phyloP scores from a whole-genome alignment of 2,797 vertebrate genomes.

The Naso thynnoides region DNA sequence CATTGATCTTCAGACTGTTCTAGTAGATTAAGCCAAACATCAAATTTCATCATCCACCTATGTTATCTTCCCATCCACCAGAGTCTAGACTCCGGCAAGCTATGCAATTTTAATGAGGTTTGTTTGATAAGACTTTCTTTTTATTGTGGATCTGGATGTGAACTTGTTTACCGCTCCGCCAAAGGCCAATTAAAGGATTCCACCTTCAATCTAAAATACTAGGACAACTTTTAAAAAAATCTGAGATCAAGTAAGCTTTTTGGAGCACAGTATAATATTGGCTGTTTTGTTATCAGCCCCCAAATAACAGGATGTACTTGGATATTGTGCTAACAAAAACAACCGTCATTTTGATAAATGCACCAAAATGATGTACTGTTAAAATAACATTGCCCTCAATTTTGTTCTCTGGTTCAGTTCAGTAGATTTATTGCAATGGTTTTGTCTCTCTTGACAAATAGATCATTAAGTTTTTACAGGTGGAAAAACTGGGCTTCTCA shows the following conservation, averaged over 20 bases:
- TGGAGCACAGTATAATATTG: neutral
- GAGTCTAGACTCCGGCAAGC: neutral
- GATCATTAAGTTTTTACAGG: neutral
- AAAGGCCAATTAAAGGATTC: slow-evolving; percentile 1
- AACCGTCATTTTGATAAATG: slow-evolving; percentile 2
- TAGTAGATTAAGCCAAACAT: neutral
- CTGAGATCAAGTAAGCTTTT: neutral
- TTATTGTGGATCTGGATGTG: neutral
- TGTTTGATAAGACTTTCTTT: neutral
- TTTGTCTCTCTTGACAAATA: slow-evolving; percentile 5
- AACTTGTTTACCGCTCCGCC: slow-evolving; percentile 2
- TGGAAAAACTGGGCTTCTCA: slow-evolving; percentile 1
- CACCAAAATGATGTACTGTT: slow-evolving; percentile 17
- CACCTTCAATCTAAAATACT: neutral
- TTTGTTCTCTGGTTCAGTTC: neutral
- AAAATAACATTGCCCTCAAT: slow-evolving; percentile 1
- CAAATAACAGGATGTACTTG: neutral
- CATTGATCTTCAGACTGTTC: neutral
- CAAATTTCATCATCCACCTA: slow-evolving; percentile 1
- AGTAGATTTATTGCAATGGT: neutral
- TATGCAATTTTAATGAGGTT: slow-evolving; percentile 2
- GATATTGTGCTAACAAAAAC: neutral
- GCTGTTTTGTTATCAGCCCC: neutral
- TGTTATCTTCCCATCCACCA: neutral
- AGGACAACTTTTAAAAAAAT: neutral